phyloP scores from a whole-genome alignment of 37 sponge, comb jelly and placozoan species.

The Beroe ovata region DNA sequence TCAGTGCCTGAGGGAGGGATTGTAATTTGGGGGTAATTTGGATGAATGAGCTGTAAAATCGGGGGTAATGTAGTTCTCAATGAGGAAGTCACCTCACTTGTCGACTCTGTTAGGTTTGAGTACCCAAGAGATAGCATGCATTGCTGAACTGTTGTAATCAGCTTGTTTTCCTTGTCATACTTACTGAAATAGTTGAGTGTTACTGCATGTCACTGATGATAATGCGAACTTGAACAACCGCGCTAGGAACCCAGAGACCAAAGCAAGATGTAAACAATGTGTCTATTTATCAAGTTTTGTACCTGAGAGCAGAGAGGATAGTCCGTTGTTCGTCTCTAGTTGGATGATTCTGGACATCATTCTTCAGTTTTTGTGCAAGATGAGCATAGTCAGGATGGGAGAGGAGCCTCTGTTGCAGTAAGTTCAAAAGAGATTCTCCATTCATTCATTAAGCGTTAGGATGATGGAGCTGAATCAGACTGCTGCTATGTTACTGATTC shows the following conservation, averaged over 20 bases:
- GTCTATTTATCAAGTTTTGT: too few species aligned
- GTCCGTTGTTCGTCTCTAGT: constrained; percentile 49
- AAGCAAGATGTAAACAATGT: too few species aligned
- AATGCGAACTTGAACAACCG: too few species aligned
- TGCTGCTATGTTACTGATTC: neutral
- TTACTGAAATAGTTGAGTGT: constrained; percentile 17
- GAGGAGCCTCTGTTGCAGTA: constrained; percentile 52
- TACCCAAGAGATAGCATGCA: constrained; percentile 18
- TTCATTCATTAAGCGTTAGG: neutral
- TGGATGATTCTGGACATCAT: constrained; percentile 54
- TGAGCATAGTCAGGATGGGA: constrained; percentile 54
- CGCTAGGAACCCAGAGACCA: too few species aligned
- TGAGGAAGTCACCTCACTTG: constrained; percentile 55
- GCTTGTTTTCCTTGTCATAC: constrained; percentile 61
- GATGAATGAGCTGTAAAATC: too few species aligned
- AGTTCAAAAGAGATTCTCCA: constrained; percentile 33
- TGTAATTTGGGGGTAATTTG: too few species aligned
- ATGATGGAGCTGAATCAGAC: too few species aligned
- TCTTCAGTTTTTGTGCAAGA: constrained; percentile 53
- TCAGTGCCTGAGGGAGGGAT: constrained; percentile 23
- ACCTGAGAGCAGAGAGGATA: constrained; percentile 51
- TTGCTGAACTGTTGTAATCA: constrained; percentile 64
- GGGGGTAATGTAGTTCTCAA: too few species aligned
- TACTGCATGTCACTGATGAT: neutral
- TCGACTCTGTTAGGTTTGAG: neutral